Conservation (phyloP, 2,113 vertebrate species). For the Crotophaga sulcirostris region DNA sequence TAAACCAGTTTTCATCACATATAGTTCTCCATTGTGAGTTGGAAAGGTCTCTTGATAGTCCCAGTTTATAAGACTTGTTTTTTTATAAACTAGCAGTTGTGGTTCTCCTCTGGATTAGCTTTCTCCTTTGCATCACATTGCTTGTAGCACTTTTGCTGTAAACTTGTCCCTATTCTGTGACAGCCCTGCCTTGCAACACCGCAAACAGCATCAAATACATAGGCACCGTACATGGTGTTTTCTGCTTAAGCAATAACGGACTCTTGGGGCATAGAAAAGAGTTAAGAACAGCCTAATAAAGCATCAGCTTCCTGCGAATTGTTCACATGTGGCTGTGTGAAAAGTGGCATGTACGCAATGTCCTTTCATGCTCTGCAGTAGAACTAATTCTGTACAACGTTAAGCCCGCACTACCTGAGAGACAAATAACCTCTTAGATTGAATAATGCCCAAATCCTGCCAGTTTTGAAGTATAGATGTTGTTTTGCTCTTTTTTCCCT, state of each 20-base stretch:
- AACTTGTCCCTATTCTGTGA: neutral
- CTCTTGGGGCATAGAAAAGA: neutral
- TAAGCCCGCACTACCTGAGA: neutral
- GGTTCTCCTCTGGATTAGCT: neutral
- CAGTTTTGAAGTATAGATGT: neutral
- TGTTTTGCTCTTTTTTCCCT: neutral
- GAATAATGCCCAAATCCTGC: neutral
- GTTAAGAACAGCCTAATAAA: constrained; percentile 4
- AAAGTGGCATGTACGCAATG: neutral
- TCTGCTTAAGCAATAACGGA: neutral
- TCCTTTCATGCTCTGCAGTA: neutral
- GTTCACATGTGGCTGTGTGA: neutral
- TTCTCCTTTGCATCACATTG: neutral
- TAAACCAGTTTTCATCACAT: neutral
- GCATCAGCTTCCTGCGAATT: neutral
- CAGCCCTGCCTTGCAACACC: neutral
- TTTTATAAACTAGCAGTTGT: neutral
- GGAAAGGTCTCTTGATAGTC: neutral
- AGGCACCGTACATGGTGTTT: neutral
- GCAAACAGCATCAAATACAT: neutral
- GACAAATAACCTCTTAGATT: neutral
- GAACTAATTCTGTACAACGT: neutral
- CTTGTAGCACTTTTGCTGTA: neutral
- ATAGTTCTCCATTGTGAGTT: neutral
- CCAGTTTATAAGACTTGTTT: neutral